Evolutionary conservation across 2,113 vertebrate genomes (phyloP).

Genomic region (Plotosus lineatus): DNA sequence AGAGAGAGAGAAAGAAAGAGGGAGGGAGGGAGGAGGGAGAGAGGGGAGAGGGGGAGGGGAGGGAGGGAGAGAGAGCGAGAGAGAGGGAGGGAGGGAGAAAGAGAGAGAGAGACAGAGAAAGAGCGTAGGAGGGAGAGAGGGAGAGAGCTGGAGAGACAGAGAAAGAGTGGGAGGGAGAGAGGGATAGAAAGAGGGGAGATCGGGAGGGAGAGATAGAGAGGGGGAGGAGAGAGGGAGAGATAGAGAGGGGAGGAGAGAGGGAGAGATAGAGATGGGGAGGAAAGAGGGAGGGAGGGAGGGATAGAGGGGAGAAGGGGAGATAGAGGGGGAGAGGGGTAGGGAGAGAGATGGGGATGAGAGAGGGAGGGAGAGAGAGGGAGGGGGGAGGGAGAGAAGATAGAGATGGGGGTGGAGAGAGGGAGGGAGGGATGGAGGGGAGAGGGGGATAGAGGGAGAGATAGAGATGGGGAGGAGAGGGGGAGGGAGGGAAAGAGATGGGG

Average conservation of each 20-base stretch:
- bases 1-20: slow-evolving; percentile 49
- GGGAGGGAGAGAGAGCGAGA: slow-evolving; percentile 42
- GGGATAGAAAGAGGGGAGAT: neutral
- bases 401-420: too few relatives aligned
- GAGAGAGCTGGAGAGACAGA: slow-evolving; percentile 38
- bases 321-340: too few relatives aligned
- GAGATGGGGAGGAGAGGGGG: slow-evolving; percentile 45
- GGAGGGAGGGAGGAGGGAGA: slow-evolving; percentile 7
- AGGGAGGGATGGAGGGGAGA: slow-evolving; percentile 27
- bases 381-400: too few relatives aligned
- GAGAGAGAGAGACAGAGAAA: too few relatives aligned
- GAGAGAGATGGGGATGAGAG: neutral
- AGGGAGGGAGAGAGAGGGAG: slow-evolving; percentile 33
- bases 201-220: neutral
- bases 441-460: too few relatives aligned
- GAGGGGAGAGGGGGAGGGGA: neutral
- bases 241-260: slow-evolving; percentile 31
- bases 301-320: neutral
- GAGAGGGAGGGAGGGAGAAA: neutral
- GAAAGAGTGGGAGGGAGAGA: neutral
- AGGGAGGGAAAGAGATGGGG: slow-evolving; percentile 32
- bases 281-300: too few relatives aligned
- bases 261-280: too few relatives aligned
- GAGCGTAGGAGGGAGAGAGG: slow-evolving; percentile 47
- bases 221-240: neutral